Evolutionary conservation across 2,113 vertebrate genomes (phyloP).

Genomic region (Ammodytes marinus): DNA sequence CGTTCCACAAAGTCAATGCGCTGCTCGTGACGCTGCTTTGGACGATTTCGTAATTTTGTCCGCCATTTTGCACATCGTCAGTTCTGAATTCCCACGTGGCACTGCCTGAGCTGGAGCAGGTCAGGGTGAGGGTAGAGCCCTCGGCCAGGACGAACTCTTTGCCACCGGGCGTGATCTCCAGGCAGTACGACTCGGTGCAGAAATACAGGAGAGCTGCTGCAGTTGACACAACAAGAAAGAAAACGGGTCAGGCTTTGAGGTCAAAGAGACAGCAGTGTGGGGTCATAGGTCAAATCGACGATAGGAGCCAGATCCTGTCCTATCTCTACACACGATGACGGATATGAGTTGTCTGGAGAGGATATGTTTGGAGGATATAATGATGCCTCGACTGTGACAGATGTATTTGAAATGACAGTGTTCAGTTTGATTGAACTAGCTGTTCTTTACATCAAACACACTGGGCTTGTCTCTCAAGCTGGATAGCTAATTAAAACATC

Average conservation of each 20-base stretch:
- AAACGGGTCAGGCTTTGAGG: constrained; percentile 54
- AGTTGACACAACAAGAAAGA: constrained; percentile 53
- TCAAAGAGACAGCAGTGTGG: constrained; percentile 37
- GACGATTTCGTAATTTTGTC: constrained; percentile 20
- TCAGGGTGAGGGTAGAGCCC: constrained; percentile 85
- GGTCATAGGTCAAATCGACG: constrained; percentile 79
- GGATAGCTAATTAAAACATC: not conserved
- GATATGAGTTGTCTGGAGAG: constrained; percentile 62
- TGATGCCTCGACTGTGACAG: constrained; percentile 51
- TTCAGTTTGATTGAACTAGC: constrained; percentile 28
- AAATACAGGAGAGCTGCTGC: constrained; percentile 79
- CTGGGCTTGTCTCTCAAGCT: constrained; percentile 26
- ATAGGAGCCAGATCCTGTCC: constrained; percentile 66
- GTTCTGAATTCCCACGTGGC: constrained; percentile 86
- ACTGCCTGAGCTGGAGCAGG: constrained; percentile 81
- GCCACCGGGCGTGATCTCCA: constrained; percentile 84
- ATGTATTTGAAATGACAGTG: constrained; percentile 50
- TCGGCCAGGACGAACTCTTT: constrained; percentile 83
- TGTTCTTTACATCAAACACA: constrained; percentile 37
- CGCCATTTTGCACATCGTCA: constrained; percentile 50
- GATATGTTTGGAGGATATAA: constrained; percentile 46
- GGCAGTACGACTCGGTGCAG: constrained; percentile 49
- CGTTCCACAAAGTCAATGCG: constrained; percentile 82
- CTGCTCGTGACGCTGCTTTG: constrained; percentile 72
- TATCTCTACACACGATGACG: constrained; percentile 64